These are phyloP conservation scores for Tipula helvola DNA, from an alignment of 2,888 invertebrate species.

Conservation along the genomic window DNA sequence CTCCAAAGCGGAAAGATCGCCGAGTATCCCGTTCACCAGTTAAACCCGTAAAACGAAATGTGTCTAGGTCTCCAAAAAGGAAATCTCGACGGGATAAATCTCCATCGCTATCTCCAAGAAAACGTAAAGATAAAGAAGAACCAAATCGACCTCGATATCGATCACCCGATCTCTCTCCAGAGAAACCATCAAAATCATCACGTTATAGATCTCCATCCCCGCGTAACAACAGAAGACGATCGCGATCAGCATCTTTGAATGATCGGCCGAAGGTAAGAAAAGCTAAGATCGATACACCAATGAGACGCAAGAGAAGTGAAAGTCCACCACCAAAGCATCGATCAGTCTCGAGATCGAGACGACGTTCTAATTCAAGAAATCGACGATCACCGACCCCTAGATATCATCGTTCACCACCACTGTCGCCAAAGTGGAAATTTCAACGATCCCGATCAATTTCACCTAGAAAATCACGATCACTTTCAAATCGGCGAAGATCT, in stretches of 20 bases:
- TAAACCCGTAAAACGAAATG: slow-evolving; percentile 15
- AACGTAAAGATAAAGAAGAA: not conserved
- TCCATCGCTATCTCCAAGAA: not conserved
- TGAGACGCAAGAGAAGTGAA: not conserved
- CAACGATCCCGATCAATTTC: slow-evolving; percentile 16
- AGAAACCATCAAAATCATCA: slow-evolving; percentile 11
- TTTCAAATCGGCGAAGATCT: not conserved
- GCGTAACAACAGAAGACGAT: slow-evolving; percentile 13
- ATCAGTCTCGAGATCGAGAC: not conserved
- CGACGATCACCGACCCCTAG: slow-evolving; percentile 13
- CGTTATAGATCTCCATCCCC: not conserved
- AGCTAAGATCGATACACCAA: not conserved
- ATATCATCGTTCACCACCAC: slow-evolving; percentile 11
- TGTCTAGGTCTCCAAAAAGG: slow-evolving; percentile 15
- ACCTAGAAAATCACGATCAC: not conserved
- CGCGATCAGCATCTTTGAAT: not conserved
- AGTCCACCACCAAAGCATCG: not conserved
- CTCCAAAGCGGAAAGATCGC: slow-evolving; percentile 12
- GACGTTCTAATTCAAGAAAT: slow-evolving; percentile 14
- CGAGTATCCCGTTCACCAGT: slow-evolving; percentile 15
- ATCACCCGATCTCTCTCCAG: not conserved
- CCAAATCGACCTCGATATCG: not conserved
- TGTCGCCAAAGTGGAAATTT: slow-evolving; percentile 14
- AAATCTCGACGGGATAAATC: not conserved
- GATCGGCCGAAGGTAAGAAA: not conserved